Evolutionary conservation across 2,888 invertebrate species (phyloP), one percentile per base, ranked within the genome.

Genomic region (Quadroppia sp.): DNA sequence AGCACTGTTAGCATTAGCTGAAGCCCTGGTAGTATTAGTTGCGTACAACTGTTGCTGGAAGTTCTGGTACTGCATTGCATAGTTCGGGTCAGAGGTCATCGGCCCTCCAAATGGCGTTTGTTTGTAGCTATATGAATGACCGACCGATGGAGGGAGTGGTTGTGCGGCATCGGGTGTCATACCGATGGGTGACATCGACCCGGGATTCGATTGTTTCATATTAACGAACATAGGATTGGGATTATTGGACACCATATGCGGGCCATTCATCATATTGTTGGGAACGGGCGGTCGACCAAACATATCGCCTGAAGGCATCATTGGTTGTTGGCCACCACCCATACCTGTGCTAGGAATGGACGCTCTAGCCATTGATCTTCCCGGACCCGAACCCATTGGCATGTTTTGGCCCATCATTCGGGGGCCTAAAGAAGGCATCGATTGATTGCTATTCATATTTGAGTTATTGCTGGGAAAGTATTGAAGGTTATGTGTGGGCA

Each of bases 11-110:
- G 30, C 17, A 32, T 61, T 61, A 3, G 61, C 61, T 50, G 48
- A 40, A 50, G 87, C 87, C 78, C 89, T 86, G 53, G 23, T 25
- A 53, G 90, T 89, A 78, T 88, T 88, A 70, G 94, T 94, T 76
- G 94, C 94, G 83, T 94, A 94, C 79, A 94, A 84, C 83, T 94
- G 94, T 83, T 94, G 94, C 82, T 94, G 94, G 86, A 94, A 94
- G 84, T 94, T 92, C 84, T 94, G 94, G 85, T 91, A 94, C 86
- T 94, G 94, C 83, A 92, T 92, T 81, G 93, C 94, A 85, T 94
- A 94, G 82, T 91, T 92, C 17, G 94, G 91, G 84, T 94, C 94
- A 67, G 90, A 89, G 75, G 92, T 90, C 45, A 79, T 90, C 11
- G 91, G 91, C 36, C 91, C 91, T 74, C 91, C 89, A 82, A 91